Conservation (phyloP, 2,888 invertebrate genomes). For the Slavum lentiscoides region DNA sequence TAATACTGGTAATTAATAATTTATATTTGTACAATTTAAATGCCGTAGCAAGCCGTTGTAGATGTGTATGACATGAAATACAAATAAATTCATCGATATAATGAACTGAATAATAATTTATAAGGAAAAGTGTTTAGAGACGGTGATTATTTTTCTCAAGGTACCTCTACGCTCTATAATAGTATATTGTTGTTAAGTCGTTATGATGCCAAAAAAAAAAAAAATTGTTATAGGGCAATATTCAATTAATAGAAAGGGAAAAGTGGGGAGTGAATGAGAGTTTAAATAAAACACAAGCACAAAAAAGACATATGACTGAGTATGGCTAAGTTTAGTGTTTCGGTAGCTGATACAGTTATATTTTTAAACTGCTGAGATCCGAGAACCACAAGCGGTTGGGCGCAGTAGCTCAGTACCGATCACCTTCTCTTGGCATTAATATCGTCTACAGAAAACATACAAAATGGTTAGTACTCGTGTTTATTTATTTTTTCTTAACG, state of each 20-base stretch:
- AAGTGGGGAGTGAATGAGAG: slow-evolving; percentile 35
- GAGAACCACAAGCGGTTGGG: slow-evolving; percentile 21
- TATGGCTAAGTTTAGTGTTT: slow-evolving; percentile 53
- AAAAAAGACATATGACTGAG: slow-evolving; percentile 48
- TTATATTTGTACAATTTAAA: too few relatives aligned
- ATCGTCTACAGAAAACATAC: slow-evolving; percentile 39
- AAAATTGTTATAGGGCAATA: slow-evolving; percentile 17
- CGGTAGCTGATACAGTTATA: slow-evolving; percentile 36
- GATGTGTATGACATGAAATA: too few relatives aligned
- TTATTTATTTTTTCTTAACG: not conserved
- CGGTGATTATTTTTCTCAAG: slow-evolving; percentile 27
- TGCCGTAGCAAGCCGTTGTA: too few relatives aligned
- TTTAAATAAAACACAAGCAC: slow-evolving; percentile 45
- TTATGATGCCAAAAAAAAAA: slow-evolving; percentile 32
- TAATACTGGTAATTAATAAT: too few relatives aligned
- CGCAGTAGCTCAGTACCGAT: slow-evolving; percentile 37
- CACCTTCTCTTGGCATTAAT: slow-evolving; percentile 32
- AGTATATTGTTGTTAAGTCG: not conserved
- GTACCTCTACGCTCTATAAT: not conserved
- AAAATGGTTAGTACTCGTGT: slow-evolving; percentile 36
- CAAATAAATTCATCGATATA: too few relatives aligned
- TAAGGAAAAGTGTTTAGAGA: slow-evolving; percentile 2
- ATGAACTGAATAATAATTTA: not conserved
- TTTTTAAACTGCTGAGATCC: slow-evolving; percentile 39
- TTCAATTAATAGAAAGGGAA: slow-evolving; percentile 10